Conservation (phyloP, 1,140 invertebrate genomes). For the Whitmania pigra region DNA sequence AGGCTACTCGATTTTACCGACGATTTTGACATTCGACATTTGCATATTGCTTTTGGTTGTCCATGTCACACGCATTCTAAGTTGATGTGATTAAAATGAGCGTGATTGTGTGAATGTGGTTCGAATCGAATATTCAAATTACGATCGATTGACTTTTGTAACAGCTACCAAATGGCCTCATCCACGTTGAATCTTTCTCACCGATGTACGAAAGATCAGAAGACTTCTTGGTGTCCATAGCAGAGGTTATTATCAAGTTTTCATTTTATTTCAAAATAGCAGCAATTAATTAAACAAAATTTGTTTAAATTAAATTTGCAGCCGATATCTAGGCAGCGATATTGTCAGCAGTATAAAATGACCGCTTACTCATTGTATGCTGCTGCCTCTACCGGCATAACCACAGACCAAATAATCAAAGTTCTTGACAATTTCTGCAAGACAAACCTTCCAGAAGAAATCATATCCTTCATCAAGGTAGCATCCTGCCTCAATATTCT, state of each 20-base stretch:
- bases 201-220: conserved; percentile 98
- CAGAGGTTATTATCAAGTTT: conserved; percentile 49
- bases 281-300: too few relatives aligned
- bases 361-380: conserved; percentile 98
- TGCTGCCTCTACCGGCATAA: conserved; percentile 92
- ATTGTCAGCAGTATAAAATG: conserved; percentile 71
- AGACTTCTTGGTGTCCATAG: conserved; percentile 96
- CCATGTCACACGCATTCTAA: too few relatives aligned
- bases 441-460: conserved; percentile 80
- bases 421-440: conserved; percentile 89
- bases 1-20: too few relatives aligned
- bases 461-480: conserved; percentile 57
- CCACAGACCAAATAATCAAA: conserved; percentile 93
- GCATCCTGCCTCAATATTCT: too few relatives aligned
- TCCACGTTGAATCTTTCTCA: conserved; percentile 95
- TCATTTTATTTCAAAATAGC: too few relatives aligned
- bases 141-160: too few relatives aligned
- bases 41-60: too few relatives aligned
- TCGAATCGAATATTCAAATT: too few relatives aligned
- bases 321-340: conserved; percentile 69
- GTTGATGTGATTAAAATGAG: too few relatives aligned
- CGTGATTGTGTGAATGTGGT: too few relatives aligned
- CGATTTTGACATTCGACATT: too few relatives aligned
- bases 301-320: too few relatives aligned
- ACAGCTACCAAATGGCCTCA: conserved; percentile 80